A percentile compares a stretch with the other conserved stretches of the same genome.
These are phyloP conservation scores for Caenorhabditis sp. DNA, from an alignment of 2,888 invertebrate genomes.

Conservation along the genomic window DNA sequence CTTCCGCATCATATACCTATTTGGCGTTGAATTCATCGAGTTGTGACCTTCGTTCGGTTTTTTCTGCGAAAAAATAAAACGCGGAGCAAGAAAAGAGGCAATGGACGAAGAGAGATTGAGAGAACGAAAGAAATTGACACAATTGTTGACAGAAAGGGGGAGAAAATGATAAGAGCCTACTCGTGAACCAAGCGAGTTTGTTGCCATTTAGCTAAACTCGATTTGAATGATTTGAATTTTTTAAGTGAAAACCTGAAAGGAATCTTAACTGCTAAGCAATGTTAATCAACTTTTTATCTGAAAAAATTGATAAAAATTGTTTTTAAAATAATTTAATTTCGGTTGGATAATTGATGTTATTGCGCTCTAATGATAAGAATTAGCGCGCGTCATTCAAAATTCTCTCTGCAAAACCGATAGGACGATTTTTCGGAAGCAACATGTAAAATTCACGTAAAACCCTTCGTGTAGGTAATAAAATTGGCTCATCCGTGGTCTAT, in stretches of 20 bases:
- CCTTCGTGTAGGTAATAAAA: slow-evolving; percentile 12
- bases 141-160: slow-evolving; percentile 35
- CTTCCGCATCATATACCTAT: slow-evolving; percentile 58
- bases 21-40: slow-evolving; percentile 29
- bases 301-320: background rate
- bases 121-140: slow-evolving; percentile 33
- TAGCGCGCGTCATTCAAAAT: background rate
- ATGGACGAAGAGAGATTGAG: slow-evolving; percentile 21
- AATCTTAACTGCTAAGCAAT: background rate
- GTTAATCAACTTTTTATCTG: no score
- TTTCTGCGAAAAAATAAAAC: slow-evolving; percentile 24
- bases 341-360: background rate
- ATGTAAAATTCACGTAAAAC: background rate
- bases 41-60: slow-evolving; percentile 25
- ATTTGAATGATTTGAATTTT: background rate
- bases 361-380: background rate
- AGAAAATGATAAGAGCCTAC: slow-evolving; percentile 78
- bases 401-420: no score
- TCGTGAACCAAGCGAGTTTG: slow-evolving; percentile 8
- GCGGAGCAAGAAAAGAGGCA: slow-evolving; percentile 19
- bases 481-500: background rate
- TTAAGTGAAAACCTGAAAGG: no score
- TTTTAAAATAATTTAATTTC: no score
- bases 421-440: no score
- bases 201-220: slow-evolving; percentile 16